A percentile compares a stretch with the other conserved stretches of the same genome.
These are phyloP conservation scores for Anoplopoma fimbria DNA, from an alignment of 2,113 vertebrate species.

Conservation along the genomic window DNA sequence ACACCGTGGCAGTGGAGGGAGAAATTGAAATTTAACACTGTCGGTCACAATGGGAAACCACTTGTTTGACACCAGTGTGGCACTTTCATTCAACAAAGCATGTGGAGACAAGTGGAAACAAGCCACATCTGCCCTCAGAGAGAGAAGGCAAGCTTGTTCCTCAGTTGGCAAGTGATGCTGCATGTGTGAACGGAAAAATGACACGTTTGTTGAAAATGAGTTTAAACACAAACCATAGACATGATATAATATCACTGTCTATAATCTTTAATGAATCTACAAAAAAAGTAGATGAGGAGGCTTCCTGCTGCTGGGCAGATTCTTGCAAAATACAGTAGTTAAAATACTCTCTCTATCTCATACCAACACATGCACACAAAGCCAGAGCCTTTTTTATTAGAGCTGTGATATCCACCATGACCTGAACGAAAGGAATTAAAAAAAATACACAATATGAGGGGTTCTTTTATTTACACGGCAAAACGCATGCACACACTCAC, in stretches of 20 bases:
- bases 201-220: background rate
- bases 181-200: conserved; percentile 16
- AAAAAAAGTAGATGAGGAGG: background rate
- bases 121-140: conserved; percentile 28
- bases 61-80: conserved; percentile 49
- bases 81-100: conserved; percentile 36
- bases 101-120: conserved; percentile 61
- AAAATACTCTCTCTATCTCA: conserved; percentile 13
- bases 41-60: conserved; percentile 45
- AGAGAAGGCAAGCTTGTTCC: conserved; percentile 7
- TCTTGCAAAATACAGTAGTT: background rate
- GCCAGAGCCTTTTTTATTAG: conserved; percentile 6
- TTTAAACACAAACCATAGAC: conserved; percentile 5
- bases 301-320: background rate
- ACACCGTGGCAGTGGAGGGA: conserved; percentile 24
- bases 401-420: conserved; percentile 12
- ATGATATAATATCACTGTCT: conserved; percentile 28
- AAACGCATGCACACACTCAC: background rate
- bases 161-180: background rate
- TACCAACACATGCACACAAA: conserved; percentile 9
- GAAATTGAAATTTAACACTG: conserved; percentile 33
- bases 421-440: background rate
- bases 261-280: conserved; percentile 24
- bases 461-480: background rate
- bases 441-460: background rate